These are phyloP conservation scores for Spongia lamella DNA, from an alignment of 37 sponge, comb jelly and placozoan genomes.

Conservation along the genomic window DNA sequence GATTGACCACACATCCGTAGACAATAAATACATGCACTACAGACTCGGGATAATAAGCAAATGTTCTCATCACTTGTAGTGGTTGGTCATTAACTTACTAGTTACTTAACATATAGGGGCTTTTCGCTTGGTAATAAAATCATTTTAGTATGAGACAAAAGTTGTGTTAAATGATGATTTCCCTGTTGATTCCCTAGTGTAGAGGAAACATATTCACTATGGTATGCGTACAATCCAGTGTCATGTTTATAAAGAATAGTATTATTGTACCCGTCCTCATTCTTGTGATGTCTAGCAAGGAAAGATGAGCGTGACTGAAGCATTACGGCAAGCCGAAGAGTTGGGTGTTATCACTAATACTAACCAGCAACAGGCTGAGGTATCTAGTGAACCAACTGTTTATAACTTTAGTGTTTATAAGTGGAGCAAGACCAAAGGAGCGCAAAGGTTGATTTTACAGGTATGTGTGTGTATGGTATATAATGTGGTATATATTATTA, in stretches of 20 bases:
- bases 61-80: too few species aligned
- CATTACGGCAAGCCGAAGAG: conserved; percentile 44
- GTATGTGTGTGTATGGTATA: conserved; percentile 23
- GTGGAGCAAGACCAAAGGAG: conserved; percentile 58
- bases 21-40: background rate
- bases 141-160: too few species aligned
- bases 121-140: too few species aligned
- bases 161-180: too few species aligned
- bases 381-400: conserved; percentile 25
- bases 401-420: conserved; percentile 77
- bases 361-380: background rate
- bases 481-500: background rate
- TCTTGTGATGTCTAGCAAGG: conserved; percentile 32
- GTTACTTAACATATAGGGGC: too few species aligned
- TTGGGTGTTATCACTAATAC: conserved; percentile 1
- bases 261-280: background rate
- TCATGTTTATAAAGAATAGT: too few species aligned
- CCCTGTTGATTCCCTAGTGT: too few species aligned
- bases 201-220: too few species aligned
- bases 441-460: conserved; percentile 79
- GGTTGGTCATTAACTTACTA: too few species aligned
- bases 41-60: background rate
- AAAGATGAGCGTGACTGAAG: conserved; percentile 47
- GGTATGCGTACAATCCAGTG: too few species aligned
- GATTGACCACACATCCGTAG: background rate